Evolutionary conservation across 2,888 invertebrate genomes (phyloP), one percentile per base, ranked within the genome.

Genomic region (Drosophila neonasuta): DNA sequence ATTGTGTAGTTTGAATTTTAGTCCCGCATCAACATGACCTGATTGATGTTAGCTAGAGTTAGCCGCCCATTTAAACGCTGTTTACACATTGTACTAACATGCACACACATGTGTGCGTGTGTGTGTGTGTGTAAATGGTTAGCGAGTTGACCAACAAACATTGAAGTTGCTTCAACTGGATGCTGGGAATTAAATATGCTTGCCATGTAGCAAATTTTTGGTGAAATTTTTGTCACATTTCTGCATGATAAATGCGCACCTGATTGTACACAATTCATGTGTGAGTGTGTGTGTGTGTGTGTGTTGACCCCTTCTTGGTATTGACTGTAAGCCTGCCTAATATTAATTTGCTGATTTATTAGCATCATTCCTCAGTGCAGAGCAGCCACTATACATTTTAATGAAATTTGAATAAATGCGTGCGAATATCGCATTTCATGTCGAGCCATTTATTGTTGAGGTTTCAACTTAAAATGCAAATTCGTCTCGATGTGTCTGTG

Each of bases 341-440:
- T 75, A 80, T 86, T 83, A 82, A 86, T 86, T 83, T 80, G 72
- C 70, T 83, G 86, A 80, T 80, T 80, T 80, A 80, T 80, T 75
- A 61, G 59, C 69, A 68, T 56, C 60, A 67, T 56, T 63, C 61
- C 81, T 60, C 66, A 75, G 66, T 29, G 64, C n/a, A 24, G 17
- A 8, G 50, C 55, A 52, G 55, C 64, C 51, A 65, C 85, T 63
- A 80, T 80, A 80, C 82, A 80, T 80, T 85, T 71, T 64, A 80
- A 77, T 83, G 86, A 75, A 80, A 83, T 75, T 80, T 86, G 68
- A 80, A 80, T 79, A 84, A 79, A 79, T 84, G 68, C 59, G 56
- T 58, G 71, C 66, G 54, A 55, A 55, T 58, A 71, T 71, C 66
- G 54, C 57, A 71, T 66, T 72, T 70, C 67, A 59, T 72, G 52